These are phyloP conservation scores for Diphyllodes magnificus DNA, from an alignment of 2,113 vertebrate genomes.

Conservation along the genomic window DNA sequence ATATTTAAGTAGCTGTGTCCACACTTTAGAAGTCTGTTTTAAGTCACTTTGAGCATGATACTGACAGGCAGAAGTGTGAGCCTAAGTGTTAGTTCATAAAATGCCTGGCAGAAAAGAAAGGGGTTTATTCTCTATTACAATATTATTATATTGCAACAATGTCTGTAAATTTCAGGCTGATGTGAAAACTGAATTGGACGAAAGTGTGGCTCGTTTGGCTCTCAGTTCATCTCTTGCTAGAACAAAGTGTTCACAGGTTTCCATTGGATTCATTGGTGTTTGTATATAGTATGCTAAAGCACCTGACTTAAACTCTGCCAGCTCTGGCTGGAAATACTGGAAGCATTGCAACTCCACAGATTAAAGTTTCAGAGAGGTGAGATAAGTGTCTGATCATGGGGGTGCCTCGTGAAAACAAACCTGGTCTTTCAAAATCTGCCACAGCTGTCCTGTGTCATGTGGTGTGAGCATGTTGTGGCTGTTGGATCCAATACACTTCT, in stretches of 20 bases:
- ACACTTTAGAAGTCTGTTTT: neutral
- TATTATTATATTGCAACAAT: neutral
- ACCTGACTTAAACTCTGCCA: neutral
- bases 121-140: neutral
- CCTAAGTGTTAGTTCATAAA: neutral
- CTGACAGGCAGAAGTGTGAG: neutral
- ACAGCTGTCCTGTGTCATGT: accelerated
- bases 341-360: neutral
- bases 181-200: neutral
- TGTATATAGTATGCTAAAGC: neutral
- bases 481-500: neutral
- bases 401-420: neutral
- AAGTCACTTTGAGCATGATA: neutral
- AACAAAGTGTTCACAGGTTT: neutral
- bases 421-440: neutral
- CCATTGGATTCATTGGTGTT: neutral
- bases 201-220: neutral
- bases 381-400: neutral
- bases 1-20: neutral
- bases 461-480: neutral
- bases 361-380: neutral
- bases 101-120: neutral
- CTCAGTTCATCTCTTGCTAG: neutral
- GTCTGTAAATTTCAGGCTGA: neutral
- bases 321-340: neutral